Percentiles rank a stretch among this genome's conserved stretches.
phyloP scores from a whole-genome alignment of 2,797 vertebrate species.

The Malurus splendens region DNA sequence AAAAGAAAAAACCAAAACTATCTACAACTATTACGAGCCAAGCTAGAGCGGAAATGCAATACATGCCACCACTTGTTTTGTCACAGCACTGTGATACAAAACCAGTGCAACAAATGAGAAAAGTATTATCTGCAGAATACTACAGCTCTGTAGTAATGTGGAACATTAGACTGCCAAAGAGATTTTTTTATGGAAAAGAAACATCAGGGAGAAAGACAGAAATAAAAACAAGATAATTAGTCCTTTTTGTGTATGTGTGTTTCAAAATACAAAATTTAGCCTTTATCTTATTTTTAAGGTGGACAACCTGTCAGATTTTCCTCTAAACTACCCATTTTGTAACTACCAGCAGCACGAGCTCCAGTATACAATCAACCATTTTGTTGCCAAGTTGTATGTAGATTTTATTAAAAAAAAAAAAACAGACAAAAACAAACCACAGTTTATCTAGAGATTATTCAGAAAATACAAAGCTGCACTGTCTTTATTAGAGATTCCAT shows the following conservation, averaged over 20 bases:
- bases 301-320: background rate
- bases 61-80: background rate
- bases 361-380: background rate
- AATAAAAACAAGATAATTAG: background rate
- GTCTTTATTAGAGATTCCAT: background rate
- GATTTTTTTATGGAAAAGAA: background rate
- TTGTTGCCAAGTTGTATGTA: background rate
- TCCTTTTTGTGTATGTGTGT: background rate
- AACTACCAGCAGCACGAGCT: background rate
- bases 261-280: background rate
- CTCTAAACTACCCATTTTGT: background rate
- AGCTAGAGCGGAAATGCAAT: background rate
- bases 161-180: background rate
- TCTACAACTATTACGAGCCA: background rate
- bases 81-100: background rate
- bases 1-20: background rate
- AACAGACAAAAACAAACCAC: rapidly evolving
- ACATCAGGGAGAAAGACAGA: background rate
- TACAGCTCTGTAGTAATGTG: background rate
- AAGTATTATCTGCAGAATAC: background rate
- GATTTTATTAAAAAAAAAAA: background rate
- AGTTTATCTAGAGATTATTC: background rate
- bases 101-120: background rate
- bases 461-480: background rate
- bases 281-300: background rate